phyloP scores from a whole-genome alignment of 2,888 invertebrate species.

The Oligia strigilis region DNA sequence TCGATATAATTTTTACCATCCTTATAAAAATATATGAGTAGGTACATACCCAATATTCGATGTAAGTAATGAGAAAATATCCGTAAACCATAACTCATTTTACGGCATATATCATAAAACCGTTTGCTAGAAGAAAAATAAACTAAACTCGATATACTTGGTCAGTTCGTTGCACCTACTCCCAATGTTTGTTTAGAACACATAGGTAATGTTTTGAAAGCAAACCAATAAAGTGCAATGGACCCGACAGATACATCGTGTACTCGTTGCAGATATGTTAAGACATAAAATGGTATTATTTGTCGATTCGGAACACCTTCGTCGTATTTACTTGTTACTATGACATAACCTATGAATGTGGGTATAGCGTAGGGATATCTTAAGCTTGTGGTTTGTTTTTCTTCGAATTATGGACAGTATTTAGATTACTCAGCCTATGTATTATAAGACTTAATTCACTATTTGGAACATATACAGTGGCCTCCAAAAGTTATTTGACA shows the following conservation, averaged over 20 bases:
- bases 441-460: too few species aligned
- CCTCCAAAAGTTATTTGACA: too few species aligned
- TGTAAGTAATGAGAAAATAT: slow-evolving; percentile 70
- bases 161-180: slow-evolving; percentile 76
- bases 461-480: too few species aligned
- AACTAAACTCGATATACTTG: slow-evolving; percentile 66
- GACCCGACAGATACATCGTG: slow-evolving; percentile 75
- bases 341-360: slow-evolving; percentile 39
- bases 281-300: slow-evolving; percentile 64
- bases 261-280: slow-evolving; percentile 69
- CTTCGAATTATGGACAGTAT: neutral
- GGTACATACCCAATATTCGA: slow-evolving; percentile 44
- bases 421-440: neutral
- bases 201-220: slow-evolving; percentile 76
- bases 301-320: slow-evolving; percentile 53
- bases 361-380: slow-evolving; percentile 14
- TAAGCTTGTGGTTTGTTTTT: neutral
- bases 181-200: slow-evolving; percentile 78
- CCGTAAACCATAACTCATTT: slow-evolving; percentile 72
- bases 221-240: slow-evolving; percentile 79
- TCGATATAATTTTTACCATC: slow-evolving; percentile 28
- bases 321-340: slow-evolving; percentile 50
- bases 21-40: slow-evolving; percentile 41
- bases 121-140: slow-evolving; percentile 74
- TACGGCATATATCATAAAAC: slow-evolving; percentile 73